Percentiles rank a stretch among this genome's conserved stretches.
Conservation (phyloP, 2,888 invertebrate species). For the Sarcophaga variegata region DNA sequence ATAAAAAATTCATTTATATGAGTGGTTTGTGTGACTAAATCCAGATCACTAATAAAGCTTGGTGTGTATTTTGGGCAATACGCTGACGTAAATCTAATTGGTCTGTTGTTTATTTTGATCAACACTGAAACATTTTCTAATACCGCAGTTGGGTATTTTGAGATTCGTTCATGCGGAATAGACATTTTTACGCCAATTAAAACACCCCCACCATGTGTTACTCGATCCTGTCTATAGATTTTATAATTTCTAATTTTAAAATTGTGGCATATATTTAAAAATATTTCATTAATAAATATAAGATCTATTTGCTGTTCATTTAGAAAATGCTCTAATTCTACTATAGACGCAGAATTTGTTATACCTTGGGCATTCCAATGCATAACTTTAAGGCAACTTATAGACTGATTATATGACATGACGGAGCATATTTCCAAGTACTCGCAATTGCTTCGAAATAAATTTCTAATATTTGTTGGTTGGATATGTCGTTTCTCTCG, state of each 20-base stretch:
- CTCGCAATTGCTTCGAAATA: too few relatives aligned
- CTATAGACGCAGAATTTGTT: background rate
- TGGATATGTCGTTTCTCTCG: too few relatives aligned
- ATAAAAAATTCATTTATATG: conserved; percentile 11
- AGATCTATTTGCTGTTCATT: conserved; percentile 19
- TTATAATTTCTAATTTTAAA: background rate
- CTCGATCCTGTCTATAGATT: too few relatives aligned
- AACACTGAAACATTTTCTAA: conserved; percentile 1
- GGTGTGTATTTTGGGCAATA: conserved; percentile 25
- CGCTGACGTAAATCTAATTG: conserved; percentile 7
- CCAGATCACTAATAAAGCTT: background rate
- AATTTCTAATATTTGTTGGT: too few relatives aligned
- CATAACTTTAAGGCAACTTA: conserved; percentile 11
- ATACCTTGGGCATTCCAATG: conserved; percentile 24
- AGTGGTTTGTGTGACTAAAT: conserved; percentile 2
- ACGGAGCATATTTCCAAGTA: conserved; percentile 2
- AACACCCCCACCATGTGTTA: too few relatives aligned
- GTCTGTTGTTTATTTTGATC: background rate
- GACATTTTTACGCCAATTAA: too few relatives aligned
- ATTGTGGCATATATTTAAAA: conserved; percentile 14
- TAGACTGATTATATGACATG: conserved; percentile 24
- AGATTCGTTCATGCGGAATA: too few relatives aligned
- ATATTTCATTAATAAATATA: conserved; percentile 24
- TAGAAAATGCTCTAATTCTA: conserved; percentile 14
- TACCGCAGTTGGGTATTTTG: background rate